Base-by-base conservation (phyloP, 1,140 invertebrate species). In the Anoplolepis gracilipes region DNA sequence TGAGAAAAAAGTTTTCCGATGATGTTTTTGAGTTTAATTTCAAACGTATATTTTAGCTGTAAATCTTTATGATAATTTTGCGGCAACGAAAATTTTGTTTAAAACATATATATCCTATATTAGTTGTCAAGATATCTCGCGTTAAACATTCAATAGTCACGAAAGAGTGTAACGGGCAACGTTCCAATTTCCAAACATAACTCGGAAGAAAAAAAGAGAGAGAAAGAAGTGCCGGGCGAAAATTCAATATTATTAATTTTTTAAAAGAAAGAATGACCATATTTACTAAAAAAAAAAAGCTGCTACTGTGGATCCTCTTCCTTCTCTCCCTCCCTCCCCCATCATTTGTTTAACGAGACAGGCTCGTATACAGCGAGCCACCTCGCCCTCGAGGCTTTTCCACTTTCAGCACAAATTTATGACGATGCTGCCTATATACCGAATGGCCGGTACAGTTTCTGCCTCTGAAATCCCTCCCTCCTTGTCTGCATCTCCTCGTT, bases 351-450 rank as follows among this genome's bases (percentile, higher is more conserved):
- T 82, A 73, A 81, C 78, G 65, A 81, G 53, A 33, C 72, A 42
- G 82, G n/a, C 30, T 69, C 73, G 73, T 85, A 49, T 49, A 78
- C 13, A 78, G 73, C 62, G 62, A 85, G n/a, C 4, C 62, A n/a
- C 46, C 16, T 46, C 49, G 49, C 28, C 64, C n/a, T 30, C 33
- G 36, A 16, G 65, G 82, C 77, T 90, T 90, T 90, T 90, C 89
- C 85, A 90, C 88, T 90, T 89, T 87, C 61, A 88, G 55, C 59
- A 61, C 61, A 86, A 90, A 90, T 90, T 90, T 90, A 90, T 86
- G 88, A 89, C 82, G 81, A 90, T 86, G 78, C 79, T 57, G 57
- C 25, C 62, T 76, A 49, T 49, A 49, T 49, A 72, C 59, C 73
- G 65, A 77, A 69, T 84, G 62, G 73, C 76, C 59, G 73, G 53